phyloP scores from a whole-genome alignment of 2,797 vertebrate species.

The Tarsius wallacei region DNA sequence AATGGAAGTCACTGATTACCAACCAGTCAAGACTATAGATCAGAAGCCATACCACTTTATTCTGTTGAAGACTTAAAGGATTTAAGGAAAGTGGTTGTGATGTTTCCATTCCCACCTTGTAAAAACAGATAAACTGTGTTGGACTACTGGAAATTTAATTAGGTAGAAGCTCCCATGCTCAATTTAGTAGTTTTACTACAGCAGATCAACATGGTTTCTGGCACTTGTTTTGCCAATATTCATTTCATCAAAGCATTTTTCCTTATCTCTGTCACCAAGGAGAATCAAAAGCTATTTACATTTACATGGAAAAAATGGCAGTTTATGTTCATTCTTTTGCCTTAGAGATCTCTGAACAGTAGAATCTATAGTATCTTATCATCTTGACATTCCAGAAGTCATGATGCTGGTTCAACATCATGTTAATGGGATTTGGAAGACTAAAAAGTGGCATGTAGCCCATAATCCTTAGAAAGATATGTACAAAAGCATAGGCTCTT shows the following conservation, averaged over 20 bases:
- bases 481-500: not conserved
- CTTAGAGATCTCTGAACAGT: not conserved
- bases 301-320: not conserved
- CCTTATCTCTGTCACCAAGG: not conserved
- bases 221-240: not conserved
- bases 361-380: not conserved
- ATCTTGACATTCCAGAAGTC: not conserved
- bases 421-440: not conserved
- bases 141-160: not conserved
- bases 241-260: not conserved
- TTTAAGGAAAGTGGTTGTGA: not conserved
- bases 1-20: not conserved
- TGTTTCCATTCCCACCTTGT: not conserved
- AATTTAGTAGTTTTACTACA: not conserved
- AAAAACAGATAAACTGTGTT: not conserved
- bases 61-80: not conserved
- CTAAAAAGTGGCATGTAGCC: not conserved
- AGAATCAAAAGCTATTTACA: not conserved
- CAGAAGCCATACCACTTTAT: not conserved
- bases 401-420: not conserved
- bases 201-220: not conserved
- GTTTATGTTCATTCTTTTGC: not conserved
- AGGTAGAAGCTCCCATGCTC: not conserved
- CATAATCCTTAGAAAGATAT: not conserved
- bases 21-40: not conserved